Conservation (phyloP, 1,140 invertebrate genomes). For the Agraylea sexmaculata region DNA sequence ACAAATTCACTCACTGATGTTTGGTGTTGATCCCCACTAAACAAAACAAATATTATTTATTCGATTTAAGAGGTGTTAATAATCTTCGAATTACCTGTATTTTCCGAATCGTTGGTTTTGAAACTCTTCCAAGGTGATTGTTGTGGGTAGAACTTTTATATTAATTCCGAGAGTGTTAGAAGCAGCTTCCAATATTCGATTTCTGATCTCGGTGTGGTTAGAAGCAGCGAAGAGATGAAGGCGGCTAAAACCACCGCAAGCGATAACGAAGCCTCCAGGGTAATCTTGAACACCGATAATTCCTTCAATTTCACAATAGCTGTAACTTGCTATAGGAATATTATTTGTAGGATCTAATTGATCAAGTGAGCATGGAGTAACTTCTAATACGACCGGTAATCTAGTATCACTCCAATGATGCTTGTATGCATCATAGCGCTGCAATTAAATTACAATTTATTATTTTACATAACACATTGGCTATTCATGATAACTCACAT, state of each 20-base stretch:
- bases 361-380: slow-evolving; percentile 78
- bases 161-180: slow-evolving; percentile 66
- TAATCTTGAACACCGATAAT: slow-evolving; percentile 53
- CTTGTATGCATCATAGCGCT: slow-evolving; percentile 88
- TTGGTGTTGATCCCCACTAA: slow-evolving; percentile 71
- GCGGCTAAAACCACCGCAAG: slow-evolving; percentile 75
- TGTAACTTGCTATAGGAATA: slow-evolving; percentile 71
- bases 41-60: no score
- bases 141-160: slow-evolving; percentile 71
- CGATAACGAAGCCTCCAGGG: slow-evolving; percentile 75
- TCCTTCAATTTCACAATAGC: slow-evolving; percentile 83
- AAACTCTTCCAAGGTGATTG: slow-evolving; percentile 77
- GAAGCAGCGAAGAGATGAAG: slow-evolving; percentile 80
- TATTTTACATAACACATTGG: slow-evolving; percentile 3
- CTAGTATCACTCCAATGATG: slow-evolving; percentile 90
- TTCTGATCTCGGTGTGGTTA: slow-evolving; percentile 74
- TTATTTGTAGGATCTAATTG: slow-evolving; percentile 81
- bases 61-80: no score
- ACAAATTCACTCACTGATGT: slow-evolving; percentile 87
- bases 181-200: slow-evolving; percentile 72
- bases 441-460: slow-evolving; percentile 22
- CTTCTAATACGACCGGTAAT: slow-evolving; percentile 77
- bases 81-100: slow-evolving; percentile 61
- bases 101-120: slow-evolving; percentile 78
- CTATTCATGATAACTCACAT: slow-evolving; percentile 40